phyloP scores from a whole-genome alignment of 2,888 invertebrate species.

The Xanthorhoe spadicearia region DNA sequence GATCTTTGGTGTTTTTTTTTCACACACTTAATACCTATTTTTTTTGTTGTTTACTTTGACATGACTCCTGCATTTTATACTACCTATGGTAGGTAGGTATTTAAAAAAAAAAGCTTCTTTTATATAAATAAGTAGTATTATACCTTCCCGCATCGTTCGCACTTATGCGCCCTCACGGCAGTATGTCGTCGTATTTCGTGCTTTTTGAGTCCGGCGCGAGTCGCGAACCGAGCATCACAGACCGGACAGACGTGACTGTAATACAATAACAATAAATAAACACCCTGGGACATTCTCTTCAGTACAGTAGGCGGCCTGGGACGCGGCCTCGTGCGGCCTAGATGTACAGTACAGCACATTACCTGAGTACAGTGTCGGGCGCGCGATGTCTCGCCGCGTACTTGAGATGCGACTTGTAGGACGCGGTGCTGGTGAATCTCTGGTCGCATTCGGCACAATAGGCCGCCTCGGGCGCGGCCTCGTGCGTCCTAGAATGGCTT shows the following conservation, averaged over 20 bases:
- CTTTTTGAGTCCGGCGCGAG: conserved; percentile 18
- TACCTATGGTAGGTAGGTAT: too few species aligned
- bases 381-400: conserved; percentile 41
- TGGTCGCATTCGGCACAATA: conserved; percentile 61
- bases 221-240: conserved; percentile 24
- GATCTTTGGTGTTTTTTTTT: too few species aligned
- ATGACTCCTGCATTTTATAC: too few species aligned
- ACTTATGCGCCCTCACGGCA: conserved; percentile 18
- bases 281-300: too few species aligned
- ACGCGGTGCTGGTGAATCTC: conserved; percentile 45
- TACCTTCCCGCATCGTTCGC: conserved; percentile 32
- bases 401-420: conserved; percentile 44
- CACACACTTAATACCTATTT: too few species aligned
- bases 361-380: conserved; percentile 33
- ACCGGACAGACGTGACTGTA: conserved; percentile 15
- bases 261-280: conserved; percentile 10
- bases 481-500: conserved; percentile 61
- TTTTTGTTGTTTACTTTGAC: too few species aligned
- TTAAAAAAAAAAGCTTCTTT: too few species aligned
- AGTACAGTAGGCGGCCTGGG: too few species aligned
- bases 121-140: too few species aligned
- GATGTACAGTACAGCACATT: background rate
- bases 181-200: conserved; percentile 22
- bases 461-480: conserved; percentile 47
- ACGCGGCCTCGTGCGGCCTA: too few species aligned